Evolutionary conservation across 1,140 invertebrate genomes (phyloP).

Genomic region (Drosophila sproati): DNA sequence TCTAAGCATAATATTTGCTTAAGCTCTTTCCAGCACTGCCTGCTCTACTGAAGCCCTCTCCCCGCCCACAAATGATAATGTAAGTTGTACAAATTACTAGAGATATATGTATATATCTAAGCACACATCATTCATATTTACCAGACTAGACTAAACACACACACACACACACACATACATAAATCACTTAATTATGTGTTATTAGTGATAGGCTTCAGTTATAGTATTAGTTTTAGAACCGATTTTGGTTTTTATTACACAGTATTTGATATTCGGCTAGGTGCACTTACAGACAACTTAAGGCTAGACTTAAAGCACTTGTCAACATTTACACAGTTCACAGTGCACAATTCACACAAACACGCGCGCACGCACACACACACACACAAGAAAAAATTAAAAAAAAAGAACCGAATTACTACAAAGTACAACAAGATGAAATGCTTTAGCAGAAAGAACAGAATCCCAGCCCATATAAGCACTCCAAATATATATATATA

Average conservation of each 20-base stretch:
- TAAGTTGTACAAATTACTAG: constrained; percentile 10
- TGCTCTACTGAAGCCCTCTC: too few relatives aligned
- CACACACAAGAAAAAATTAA: background rate
- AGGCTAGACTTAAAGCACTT: constrained; percentile 25
- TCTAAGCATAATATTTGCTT: too few relatives aligned
- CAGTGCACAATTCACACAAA: constrained; percentile 2
- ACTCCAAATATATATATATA: background rate
- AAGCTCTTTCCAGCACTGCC: background rate
- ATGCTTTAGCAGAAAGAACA: constrained; percentile 14
- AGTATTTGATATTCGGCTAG: constrained; percentile 22
- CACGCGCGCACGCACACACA: constrained; percentile 2
- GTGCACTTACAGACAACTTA: constrained; percentile 38
- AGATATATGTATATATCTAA: constrained; percentile 9
- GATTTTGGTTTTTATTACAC: constrained; percentile 4
- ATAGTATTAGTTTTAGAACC: background rate
- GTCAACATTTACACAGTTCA: constrained; percentile 39
- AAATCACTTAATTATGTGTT: constrained; percentile 10
- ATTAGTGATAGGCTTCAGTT: constrained; percentile 7
- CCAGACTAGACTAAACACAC: constrained; percentile 25
- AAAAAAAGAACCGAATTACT: constrained; percentile 15
- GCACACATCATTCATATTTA: constrained; percentile 25
- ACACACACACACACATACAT: constrained; percentile 6
- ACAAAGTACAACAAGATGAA: constrained; percentile 7
- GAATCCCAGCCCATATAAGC: background rate
- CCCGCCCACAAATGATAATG: background rate